These are phyloP conservation scores for Tragelaphus eurycerus DNA, from an alignment of 2,797 vertebrate genomes.

Conservation along the genomic window DNA sequence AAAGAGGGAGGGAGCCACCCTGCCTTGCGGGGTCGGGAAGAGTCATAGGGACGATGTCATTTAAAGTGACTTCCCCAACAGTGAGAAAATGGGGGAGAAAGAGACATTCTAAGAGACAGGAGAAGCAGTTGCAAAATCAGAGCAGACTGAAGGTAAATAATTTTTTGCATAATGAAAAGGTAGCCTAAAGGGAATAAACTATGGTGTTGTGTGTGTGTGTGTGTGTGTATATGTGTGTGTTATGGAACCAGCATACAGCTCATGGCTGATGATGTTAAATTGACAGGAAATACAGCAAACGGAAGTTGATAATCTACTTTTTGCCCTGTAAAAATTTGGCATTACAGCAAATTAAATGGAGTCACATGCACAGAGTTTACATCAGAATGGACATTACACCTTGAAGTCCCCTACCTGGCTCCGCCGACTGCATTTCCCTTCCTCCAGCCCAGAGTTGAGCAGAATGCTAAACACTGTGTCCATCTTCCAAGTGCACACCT, in stretches of 20 bases:
- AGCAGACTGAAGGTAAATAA: neutral
- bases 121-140: neutral
- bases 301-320: neutral
- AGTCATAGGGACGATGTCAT: neutral
- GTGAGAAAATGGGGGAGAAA: neutral
- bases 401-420: neutral
- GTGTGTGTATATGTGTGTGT: neutral
- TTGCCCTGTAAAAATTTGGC: neutral
- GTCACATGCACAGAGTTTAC: neutral
- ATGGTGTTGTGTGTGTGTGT: neutral
- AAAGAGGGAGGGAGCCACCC: neutral
- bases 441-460: neutral
- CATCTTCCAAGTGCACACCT: no score
- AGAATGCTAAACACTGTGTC: neutral
- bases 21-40: neutral
- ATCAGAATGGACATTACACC: neutral
- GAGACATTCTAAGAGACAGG: neutral
- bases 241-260: neutral
- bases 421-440: neutral
- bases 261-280: neutral
- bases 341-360: neutral
- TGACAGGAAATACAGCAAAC: neutral
- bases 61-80: neutral
- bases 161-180: neutral
- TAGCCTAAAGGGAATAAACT: neutral